These are phyloP conservation scores for Neoniphon sammara DNA, from an alignment of 2,797 vertebrate genomes.

Conservation along the genomic window DNA sequence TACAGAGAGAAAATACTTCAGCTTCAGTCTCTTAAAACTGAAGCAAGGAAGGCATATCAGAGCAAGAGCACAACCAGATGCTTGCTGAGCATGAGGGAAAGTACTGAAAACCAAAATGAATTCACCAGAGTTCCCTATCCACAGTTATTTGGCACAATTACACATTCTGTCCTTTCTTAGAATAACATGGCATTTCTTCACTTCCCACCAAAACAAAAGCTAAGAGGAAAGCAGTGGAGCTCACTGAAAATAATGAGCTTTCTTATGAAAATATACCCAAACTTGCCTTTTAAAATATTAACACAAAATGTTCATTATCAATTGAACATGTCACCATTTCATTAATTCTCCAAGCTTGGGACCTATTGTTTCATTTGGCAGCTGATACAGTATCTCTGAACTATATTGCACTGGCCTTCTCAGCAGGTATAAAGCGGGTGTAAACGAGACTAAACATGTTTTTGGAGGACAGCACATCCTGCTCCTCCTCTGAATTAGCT, in stretches of 20 bases:
- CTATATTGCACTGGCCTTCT: conserved; percentile 29
- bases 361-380: conserved; percentile 36
- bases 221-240: conserved; percentile 2
- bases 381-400: conserved; percentile 25
- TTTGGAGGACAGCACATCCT: conserved; percentile 26
- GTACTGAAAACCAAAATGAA: conserved; percentile 62
- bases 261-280: conserved; percentile 36
- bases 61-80: conserved; percentile 72
- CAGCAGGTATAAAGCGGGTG: conserved; percentile 58
- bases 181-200: conserved; percentile 50
- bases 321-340: conserved; percentile 30
- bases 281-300: conserved; percentile 1
- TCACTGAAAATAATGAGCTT: conserved; percentile 31
- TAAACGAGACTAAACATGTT: conserved; percentile 57
- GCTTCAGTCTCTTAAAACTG: conserved; percentile 31
- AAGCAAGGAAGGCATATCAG: conserved; percentile 31
- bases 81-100: conserved; percentile 44
- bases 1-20: conserved; percentile 19
- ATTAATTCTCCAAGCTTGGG: conserved; percentile 26
- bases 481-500: conserved; percentile 30
- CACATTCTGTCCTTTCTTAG: conserved; percentile 50
- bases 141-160: conserved; percentile 70
- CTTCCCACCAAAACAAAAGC: conserved; percentile 61
- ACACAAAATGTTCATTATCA: conserved; percentile 15
- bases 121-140: conserved; percentile 68